Evolutionary conservation across 2,797 vertebrate genomes (phyloP).

Genomic region (Argya squamiceps): DNA sequence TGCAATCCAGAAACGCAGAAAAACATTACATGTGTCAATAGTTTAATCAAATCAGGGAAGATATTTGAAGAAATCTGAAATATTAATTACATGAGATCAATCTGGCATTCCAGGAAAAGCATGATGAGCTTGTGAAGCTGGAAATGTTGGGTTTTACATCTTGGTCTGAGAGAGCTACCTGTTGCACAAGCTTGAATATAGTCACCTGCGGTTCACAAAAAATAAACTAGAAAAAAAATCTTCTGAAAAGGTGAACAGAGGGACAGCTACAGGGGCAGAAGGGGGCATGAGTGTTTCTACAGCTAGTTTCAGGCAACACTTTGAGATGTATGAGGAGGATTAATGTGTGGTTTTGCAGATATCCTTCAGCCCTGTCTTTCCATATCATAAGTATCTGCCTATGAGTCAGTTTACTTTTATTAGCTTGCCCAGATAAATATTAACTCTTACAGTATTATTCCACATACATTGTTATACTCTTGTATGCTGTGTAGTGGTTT

Average conservation of each 20-base stretch:
- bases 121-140: not conserved
- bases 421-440: not conserved
- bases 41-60: not conserved
- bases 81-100: not conserved
- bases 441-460: not conserved
- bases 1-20: not conserved
- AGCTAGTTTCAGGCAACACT: not conserved
- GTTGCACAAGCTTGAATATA: not conserved
- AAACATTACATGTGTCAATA: not conserved
- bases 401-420: not conserved
- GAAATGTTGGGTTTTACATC: not conserved
- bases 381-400: not conserved
- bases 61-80: not conserved
- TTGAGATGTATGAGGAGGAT: not conserved
- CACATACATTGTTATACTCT: not conserved
- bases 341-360: not conserved
- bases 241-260: not conserved
- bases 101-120: not conserved
- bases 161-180: not conserved
- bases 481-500: not conserved
- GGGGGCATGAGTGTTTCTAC: not conserved
- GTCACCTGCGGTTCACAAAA: not conserved
- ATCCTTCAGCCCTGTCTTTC: not conserved
- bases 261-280: not conserved
- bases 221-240: not conserved